Evolutionary conservation across 2,797 vertebrate species (phyloP), one percentile per base, ranked within the genome.

Genomic region (Fundulus diaphanus): DNA sequence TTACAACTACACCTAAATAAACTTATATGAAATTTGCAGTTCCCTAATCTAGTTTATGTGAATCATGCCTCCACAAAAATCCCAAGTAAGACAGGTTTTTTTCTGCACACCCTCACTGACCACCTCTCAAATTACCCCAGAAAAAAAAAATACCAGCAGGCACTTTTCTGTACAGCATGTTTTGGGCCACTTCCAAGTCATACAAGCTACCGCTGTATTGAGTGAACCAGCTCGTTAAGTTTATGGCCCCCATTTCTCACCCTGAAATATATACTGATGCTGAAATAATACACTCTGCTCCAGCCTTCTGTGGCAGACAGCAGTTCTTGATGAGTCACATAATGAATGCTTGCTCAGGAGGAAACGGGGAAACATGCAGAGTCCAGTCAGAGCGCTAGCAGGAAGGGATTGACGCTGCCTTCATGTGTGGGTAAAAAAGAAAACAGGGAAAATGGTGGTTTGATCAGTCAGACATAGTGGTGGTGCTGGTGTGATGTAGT

Each of bases 301-400:
- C 79, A 89, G 89, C 79, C 83, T n/a, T 78, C 76, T 70, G 76
- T 81, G 83, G 88, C 88, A 89, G 81, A 77, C 78, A 4, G 83
- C 71, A 42, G 65, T 72, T 88, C 81, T 66, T 87, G 90, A 91
- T 91, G 91, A 93, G 87, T 93, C 92, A 93, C 82, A 87, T 92
- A 90, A 91, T 93, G 89, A 69, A 80, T 73, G 90, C 90, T 92
- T 88, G 88, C 81, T 91, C 88, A 85, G 88, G 87, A 89, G 85
- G 89, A 91, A 85, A 89, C 79, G 85, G 85, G 86, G 84, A 76
- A 79, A 79, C 73, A 75, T 61, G 22, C 66, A 88, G 86, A 91
- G 90, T 91, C 87, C 84, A 90, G 83, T 73, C 24, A 0, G 48
- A 68, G 73, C 73, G 54, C 69, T 75, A 78, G 3, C 5, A 65